A percentile compares a stretch with the other conserved stretches of the same genome.
phyloP scores from a whole-genome alignment of 1,140 invertebrate species.

The Limonius californicus region DNA sequence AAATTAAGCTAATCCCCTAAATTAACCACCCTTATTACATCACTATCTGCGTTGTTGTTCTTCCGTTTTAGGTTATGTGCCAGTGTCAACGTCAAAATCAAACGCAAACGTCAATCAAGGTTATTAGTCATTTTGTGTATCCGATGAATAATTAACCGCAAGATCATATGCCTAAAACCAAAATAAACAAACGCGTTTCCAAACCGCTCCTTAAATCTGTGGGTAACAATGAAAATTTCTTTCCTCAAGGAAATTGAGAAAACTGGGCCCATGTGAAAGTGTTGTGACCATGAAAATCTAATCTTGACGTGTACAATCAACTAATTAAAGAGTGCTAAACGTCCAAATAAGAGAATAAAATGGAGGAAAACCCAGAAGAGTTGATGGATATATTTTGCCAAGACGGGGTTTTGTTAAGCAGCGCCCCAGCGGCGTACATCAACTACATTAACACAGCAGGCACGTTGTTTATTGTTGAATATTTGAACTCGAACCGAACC shows the following conservation, averaged over 20 bases:
- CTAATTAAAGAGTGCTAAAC: not conserved
- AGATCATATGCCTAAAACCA: not conserved
- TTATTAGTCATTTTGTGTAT: no score
- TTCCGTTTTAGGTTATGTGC: not conserved
- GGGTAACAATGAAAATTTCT: not conserved
- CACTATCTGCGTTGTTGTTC: not conserved
- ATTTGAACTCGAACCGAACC: slow-evolving; percentile 48
- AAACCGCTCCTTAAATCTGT: no score
- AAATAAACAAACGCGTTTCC: not conserved
- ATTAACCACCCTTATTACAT: no score
- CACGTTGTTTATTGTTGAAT: slow-evolving; percentile 56
- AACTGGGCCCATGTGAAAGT: not conserved
- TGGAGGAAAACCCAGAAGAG: slow-evolving; percentile 14
- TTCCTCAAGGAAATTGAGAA: not conserved
- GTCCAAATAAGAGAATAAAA: not conserved
- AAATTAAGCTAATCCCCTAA: no score
- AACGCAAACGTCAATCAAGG: no score
- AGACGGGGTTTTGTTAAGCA: slow-evolving; percentile 59
- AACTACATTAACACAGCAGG: slow-evolving; percentile 57
- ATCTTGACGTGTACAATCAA: not conserved
- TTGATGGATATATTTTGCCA: slow-evolving; percentile 55
- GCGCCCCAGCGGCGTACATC: slow-evolving; percentile 53
- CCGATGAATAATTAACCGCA: no score
- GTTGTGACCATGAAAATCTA: not conserved
- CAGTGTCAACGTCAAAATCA: no score